Conservation (phyloP, 2,888 invertebrate species). For the Catocala fraxini region DNA sequence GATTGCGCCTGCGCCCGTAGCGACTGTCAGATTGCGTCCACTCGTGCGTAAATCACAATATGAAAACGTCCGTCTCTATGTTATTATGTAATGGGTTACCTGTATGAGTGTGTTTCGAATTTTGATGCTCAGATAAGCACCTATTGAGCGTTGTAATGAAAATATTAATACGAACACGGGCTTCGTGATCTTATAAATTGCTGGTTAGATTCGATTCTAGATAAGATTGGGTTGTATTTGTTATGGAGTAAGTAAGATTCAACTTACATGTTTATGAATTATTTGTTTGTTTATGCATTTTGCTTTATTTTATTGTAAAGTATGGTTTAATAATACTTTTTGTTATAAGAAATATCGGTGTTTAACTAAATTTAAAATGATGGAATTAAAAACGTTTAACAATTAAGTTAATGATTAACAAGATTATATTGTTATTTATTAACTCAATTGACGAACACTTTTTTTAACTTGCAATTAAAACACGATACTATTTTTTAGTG, state of each 20-base stretch:
- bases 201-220: constrained; percentile 53
- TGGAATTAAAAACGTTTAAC: too few species aligned
- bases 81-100: constrained; percentile 55
- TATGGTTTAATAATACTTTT: background rate
- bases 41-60: constrained; percentile 71
- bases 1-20: constrained; percentile 23
- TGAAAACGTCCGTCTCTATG: constrained; percentile 56
- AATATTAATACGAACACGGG: constrained; percentile 57
- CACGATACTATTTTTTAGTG: too few species aligned
- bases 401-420: too few species aligned
- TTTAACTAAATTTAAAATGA: too few species aligned
- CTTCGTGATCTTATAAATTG: constrained; percentile 49
- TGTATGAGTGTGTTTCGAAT: constrained; percentile 44
- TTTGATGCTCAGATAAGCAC: constrained; percentile 60
- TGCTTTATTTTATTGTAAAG: background rate
- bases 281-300: background rate
- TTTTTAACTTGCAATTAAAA: too few species aligned
- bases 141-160: constrained; percentile 59
- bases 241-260: constrained; percentile 17
- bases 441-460: too few species aligned
- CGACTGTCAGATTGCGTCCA: constrained; percentile 48
- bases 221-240: constrained; percentile 50
- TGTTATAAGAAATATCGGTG: too few species aligned
- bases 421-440: too few species aligned
- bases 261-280: constrained; percentile 1